A percentile compares a stretch with the other conserved stretches of the same genome.
phyloP scores from a whole-genome alignment of 2,113 vertebrate genomes.

The Pteruthius melanotis region DNA sequence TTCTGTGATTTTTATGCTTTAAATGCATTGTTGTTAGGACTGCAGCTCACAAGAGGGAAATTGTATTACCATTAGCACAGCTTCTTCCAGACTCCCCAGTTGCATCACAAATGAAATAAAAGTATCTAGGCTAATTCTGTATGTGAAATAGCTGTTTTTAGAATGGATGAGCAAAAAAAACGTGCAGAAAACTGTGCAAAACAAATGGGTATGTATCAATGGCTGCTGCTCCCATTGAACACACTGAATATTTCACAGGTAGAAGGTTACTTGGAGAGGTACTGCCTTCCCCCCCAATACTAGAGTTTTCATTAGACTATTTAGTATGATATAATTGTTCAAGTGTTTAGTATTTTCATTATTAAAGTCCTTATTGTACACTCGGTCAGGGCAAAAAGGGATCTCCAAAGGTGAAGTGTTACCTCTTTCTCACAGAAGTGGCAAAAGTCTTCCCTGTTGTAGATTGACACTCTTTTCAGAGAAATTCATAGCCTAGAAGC shows the following conservation, averaged over 20 bases:
- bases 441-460: background rate
- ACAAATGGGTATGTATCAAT: background rate
- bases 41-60: background rate
- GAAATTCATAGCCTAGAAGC: background rate
- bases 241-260: background rate
- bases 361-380: background rate
- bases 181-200: background rate
- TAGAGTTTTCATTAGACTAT: background rate
- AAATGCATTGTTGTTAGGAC: background rate
- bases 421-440: background rate
- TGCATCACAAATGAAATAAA: background rate
- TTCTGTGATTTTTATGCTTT: background rate
- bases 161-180: background rate
- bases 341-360: background rate
- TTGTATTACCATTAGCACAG: background rate
- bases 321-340: background rate
- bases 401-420: background rate
- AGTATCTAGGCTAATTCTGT: background rate
- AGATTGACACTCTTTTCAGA: background rate
- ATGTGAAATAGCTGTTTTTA: background rate
- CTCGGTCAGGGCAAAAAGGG: background rate
- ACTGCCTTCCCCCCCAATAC: background rate
- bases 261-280: background rate
- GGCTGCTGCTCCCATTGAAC: background rate
- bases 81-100: background rate